These are phyloP conservation scores for Petromus typicus DNA, from an alignment of 2,113 vertebrate genomes.

Conservation along the genomic window DNA sequence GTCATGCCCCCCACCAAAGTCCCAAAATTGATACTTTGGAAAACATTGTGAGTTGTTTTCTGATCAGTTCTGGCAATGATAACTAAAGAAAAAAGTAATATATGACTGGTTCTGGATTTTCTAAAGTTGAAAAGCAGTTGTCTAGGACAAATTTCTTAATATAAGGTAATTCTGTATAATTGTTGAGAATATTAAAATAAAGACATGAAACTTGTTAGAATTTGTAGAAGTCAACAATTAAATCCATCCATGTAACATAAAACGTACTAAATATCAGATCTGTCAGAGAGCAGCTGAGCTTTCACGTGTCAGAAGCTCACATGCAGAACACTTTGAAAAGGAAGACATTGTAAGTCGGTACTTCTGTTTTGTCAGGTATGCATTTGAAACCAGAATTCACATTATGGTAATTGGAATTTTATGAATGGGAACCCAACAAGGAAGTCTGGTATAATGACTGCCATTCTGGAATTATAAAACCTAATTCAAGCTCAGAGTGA, in stretches of 20 bases:
- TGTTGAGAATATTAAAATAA: background rate
- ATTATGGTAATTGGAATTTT: constrained; percentile 4
- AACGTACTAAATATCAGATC: background rate
- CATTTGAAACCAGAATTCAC: constrained; percentile 6
- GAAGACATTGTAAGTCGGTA: background rate
- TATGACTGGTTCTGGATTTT: background rate
- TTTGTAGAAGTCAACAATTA: background rate
- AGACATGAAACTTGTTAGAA: constrained; percentile 19
- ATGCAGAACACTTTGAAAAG: constrained; percentile 21
- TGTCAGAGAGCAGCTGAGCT: background rate
- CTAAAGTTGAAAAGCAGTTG: background rate
- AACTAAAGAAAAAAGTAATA: background rate
- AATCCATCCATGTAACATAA: background rate
- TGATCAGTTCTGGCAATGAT: background rate
- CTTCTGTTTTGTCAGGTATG: background rate
- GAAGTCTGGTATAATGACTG: background rate
- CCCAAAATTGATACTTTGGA: background rate
- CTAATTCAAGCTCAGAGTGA: background rate
- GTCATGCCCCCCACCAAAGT: no score
- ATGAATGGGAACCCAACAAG: background rate
- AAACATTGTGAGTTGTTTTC: background rate
- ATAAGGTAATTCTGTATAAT: background rate
- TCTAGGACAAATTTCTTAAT: background rate
- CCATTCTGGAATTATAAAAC: background rate
- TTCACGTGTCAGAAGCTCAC: constrained; percentile 35